A percentile compares a stretch with the other conserved stretches of the same genome.
These are phyloP conservation scores for Oceanodroma leucorhoa DNA, from an alignment of 2,797 vertebrate genomes.

Conservation along the genomic window DNA sequence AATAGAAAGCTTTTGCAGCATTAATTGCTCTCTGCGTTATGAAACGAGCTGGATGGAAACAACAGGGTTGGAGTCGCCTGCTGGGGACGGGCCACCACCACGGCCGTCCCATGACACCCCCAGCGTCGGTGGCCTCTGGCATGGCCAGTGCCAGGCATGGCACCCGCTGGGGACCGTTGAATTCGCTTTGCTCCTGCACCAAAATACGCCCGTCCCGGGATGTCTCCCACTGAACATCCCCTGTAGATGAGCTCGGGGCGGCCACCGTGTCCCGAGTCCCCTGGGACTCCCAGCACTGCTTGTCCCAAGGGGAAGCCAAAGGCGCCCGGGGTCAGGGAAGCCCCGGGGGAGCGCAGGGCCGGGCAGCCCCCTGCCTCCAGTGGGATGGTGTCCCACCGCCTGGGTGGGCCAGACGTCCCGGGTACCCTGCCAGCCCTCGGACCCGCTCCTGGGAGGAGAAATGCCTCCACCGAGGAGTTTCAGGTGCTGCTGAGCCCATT, in stretches of 20 bases:
- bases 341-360: neutral
- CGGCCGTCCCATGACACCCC: neutral
- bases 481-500: neutral
- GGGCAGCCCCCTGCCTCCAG: neutral
- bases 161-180: fast-evolving
- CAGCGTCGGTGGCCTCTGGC: neutral
- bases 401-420: neutral
- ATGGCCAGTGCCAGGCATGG: neutral
- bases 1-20: slow-evolving; percentile 54
- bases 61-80: slow-evolving; percentile 23
- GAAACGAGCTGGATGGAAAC: slow-evolving; percentile 37
- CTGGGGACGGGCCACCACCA: neutral
- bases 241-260: neutral
- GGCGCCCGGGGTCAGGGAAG: neutral
- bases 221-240: neutral
- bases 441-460: neutral
- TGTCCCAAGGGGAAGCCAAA: neutral
- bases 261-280: fast-evolving
- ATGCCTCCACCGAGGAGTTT: neutral
- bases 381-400: neutral
- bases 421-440: neutral
- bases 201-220: neutral
- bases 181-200: neutral
- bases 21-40: slow-evolving; percentile 50
- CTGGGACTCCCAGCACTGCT: fast-evolving